Base-by-base conservation (phyloP, 2,113 vertebrate species). In the Zapornia atra region DNA sequence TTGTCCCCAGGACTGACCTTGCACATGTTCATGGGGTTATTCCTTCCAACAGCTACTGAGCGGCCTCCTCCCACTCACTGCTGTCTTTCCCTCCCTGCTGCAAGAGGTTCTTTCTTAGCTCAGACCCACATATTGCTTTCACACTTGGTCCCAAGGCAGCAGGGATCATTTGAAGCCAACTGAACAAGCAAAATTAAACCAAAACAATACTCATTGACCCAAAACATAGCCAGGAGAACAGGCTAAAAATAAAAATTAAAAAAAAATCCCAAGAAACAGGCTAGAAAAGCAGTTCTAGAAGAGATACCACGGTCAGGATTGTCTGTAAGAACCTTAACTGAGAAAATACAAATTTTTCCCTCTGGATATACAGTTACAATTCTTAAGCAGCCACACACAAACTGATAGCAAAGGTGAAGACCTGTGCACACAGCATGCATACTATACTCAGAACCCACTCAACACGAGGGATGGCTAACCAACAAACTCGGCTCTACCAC, bases 391-490 rank as follows among this genome's bases (percentile, higher is more conserved):
- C 14, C 40, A 88, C 11, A n/a, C 4, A 82, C 18, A 66, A 84
- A 84, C 2, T 16, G 44, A 42, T n/a, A 9, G 33, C 80, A 36
- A 61, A 72, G 22, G 48, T 15, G 53, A 70, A 66, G 19, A 34
- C 3, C 31, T 31, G 15, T n/a, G 34, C 56, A 51, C 0, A 3
- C 29, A 36, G 19, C 9, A 28, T 3, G 12, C 51, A 31, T 3
- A 70, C 13, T 3, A 1, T 33, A 40, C 42, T 57, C 26, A 60
- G 57, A 80, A 72, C 40, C 22, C 17, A 26, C 50, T 57, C 29
- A 75, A 46, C 24, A 12, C 0, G 0, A 11, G 12, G 8, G 22
- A 61, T 1, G 6, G 14, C 16, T 10, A 72, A 48, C 19, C 51
- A 88, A 78, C 14, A 65, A 85, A 34, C n/a, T 42, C 40, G 24